Base-by-base conservation (phyloP, 2,888 invertebrate genomes). In the Lutraria lutraria region DNA sequence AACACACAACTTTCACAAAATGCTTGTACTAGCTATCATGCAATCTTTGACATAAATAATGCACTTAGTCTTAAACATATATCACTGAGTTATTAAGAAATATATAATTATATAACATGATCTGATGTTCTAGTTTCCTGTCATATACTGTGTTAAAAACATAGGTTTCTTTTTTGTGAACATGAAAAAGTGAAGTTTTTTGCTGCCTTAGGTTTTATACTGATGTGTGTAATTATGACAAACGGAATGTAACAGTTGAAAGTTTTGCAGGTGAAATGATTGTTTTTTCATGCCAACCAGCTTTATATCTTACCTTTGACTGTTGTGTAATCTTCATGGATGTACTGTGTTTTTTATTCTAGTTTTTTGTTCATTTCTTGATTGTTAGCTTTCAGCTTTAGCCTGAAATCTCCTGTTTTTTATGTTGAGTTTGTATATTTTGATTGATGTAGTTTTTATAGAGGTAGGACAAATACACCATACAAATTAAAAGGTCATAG, bases 391-490 rank as follows among this genome's bases (percentile, higher is more conserved):
- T 79, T 80, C 79, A 85, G 85, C 85, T 82, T 52, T 82, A 87
- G 82, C 19, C 72, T 81, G 63, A 81, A 60, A n/a, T 81, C 68
- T 86, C 60, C 8, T 81, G 80, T 31, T 60, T 80, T 80, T 80
- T 86, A 52, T 82, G 82, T 83, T 63, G 63, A 81, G 81, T 81
- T 25, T 81, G 76, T 81, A 25, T 54, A 81, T 81, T 81, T 81
- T 81, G 52, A 54, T 81, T 53, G 10, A 81, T 81, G 79, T 79
- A 54, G 13, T 10, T 81, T 81, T 81, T 53, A 54, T 53, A 81
- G 53, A 6, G 43, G 8, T 81, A 53, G 81, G 87, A 87, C 87
- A 87, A 87, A 87, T 87, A 87, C 87, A 87, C 87, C 87, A 87
- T 82, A 84, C 72, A 84, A 52, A 43, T 52, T 29, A 52, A 72